Conservation (phyloP, 2,888 invertebrate genomes). For the Lycocerus yunnanus region DNA sequence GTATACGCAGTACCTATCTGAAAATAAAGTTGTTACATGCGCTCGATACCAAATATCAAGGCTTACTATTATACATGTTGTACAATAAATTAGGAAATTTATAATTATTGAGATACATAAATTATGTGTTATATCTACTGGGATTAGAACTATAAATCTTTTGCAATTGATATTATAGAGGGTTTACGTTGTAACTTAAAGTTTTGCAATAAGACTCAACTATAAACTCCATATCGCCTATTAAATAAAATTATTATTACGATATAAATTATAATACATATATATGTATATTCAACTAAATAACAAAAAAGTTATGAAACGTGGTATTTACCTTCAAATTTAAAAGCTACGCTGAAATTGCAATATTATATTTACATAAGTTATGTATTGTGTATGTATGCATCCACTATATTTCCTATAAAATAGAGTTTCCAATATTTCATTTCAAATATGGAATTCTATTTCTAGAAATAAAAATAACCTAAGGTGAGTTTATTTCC, state of each 20-base stretch:
- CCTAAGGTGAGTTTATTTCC: neutral
- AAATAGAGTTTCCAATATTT: neutral
- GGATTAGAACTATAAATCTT: conserved; percentile 2
- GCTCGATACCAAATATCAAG: neutral
- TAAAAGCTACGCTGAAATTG: neutral
- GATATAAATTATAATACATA: neutral
- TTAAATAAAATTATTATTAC: neutral
- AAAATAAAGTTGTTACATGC: neutral
- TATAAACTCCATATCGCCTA: neutral
- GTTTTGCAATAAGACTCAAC: neutral
- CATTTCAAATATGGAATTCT: neutral
- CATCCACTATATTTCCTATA: neutral
- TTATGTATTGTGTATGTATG: neutral
- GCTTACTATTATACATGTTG: neutral
- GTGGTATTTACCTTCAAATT: neutral
- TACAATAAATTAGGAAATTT: neutral
- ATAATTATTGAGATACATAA: conserved; percentile 2
- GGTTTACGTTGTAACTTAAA: neutral
- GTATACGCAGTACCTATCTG: neutral
- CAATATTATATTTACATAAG: neutral
- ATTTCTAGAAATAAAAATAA: neutral
- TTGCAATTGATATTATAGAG: neutral
- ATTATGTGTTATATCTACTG: neutral
- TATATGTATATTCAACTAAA: neutral
- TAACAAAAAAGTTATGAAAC: neutral